phyloP scores from a whole-genome alignment of 2,888 invertebrate genomes.

The Amphipoea lucens region DNA sequence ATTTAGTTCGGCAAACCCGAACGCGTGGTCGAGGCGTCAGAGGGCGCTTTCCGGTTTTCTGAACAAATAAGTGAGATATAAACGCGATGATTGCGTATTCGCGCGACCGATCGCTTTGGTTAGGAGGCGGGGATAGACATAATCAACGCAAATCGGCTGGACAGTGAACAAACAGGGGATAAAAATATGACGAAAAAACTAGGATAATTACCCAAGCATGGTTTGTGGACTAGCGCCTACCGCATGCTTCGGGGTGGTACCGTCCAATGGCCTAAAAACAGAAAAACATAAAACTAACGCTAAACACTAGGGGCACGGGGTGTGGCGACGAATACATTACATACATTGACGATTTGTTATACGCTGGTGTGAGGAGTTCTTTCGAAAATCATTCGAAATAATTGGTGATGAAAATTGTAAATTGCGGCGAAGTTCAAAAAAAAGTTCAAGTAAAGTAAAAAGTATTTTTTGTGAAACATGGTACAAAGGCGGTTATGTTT shows the following conservation, averaged over 20 bases:
- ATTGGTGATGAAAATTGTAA: not conserved
- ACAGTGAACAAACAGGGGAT: conserved; percentile 34
- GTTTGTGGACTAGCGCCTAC: conserved; percentile 91
- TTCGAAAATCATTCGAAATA: not conserved
- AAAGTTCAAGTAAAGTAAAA: not conserved
- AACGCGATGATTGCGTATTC: no score
- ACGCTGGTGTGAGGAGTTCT: conserved; percentile 60
- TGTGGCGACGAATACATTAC: conserved; percentile 66
- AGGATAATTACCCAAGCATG: conserved; percentile 92
- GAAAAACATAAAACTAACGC: conserved; percentile 88
- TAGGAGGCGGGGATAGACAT: not conserved
- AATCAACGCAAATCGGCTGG: conserved; percentile 2
- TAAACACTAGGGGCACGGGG: conserved; percentile 78
- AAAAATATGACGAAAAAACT: conserved; percentile 56
- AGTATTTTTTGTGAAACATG: not conserved
- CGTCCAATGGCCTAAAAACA: conserved; percentile 92
- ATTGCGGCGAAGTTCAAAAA: not conserved
- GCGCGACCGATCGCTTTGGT: no score
- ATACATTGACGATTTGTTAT: conserved; percentile 70
- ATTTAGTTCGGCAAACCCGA: no score
- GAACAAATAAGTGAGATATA: no score
- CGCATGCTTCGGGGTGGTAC: conserved; percentile 90
- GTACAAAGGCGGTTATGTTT: not conserved
- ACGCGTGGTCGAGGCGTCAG: no score
- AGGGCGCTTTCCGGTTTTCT: no score